Evolutionary conservation across 2,888 invertebrate genomes (phyloP), one percentile per base, ranked within the genome.

Genomic region (Drosophila histrio): DNA sequence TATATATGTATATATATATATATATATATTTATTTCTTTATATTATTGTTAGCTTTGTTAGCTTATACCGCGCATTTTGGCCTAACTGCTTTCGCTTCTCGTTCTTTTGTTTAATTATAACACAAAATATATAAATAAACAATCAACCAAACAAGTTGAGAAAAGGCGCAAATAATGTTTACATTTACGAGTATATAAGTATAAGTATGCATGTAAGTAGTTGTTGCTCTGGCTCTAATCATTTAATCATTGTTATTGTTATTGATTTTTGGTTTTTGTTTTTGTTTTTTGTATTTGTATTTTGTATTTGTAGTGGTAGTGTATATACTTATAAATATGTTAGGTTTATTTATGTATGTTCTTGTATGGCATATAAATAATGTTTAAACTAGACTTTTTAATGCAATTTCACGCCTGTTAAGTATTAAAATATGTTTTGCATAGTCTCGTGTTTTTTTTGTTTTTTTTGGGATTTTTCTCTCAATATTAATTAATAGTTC

Each of bases 341-440:
- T 82, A 52, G 69, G 66, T 76, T 82, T 88, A 80, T 83, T 73
- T 86, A 73, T 80, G 80, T 80, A 86, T 80, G 68, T 60, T 60
- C 39, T 52, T 58, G 63, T 77, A 73, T 80, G 78, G 65, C 58
- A 73, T 70, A 72, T 78, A 70, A 74, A 74, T 74, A 77, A 74
- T 66, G 47, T 64, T 61, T 69, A 73, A 78, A 75, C 75, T 79
- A 79, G 63, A 72, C n/a, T 69, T 52, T 43, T 53, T 75, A 67
- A 58, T 63, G 50, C 44, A 39, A 54, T 67, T 65, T 70, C 60
- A 60, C 70, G 76, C 59, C 85, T 81, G 70, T 70, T 79, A 79
- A 72, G 69, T 75, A 75, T 72, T 82, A 78, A 87, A 88, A 82
- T 83, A 80, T 72, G n/a, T 87, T 53, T 44, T 60, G 80, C 85